Percentiles rank a stretch among this genome's conserved stretches.
Conservation (phyloP, 2,888 invertebrate genomes). For the Troglohyphantes excavatus region DNA sequence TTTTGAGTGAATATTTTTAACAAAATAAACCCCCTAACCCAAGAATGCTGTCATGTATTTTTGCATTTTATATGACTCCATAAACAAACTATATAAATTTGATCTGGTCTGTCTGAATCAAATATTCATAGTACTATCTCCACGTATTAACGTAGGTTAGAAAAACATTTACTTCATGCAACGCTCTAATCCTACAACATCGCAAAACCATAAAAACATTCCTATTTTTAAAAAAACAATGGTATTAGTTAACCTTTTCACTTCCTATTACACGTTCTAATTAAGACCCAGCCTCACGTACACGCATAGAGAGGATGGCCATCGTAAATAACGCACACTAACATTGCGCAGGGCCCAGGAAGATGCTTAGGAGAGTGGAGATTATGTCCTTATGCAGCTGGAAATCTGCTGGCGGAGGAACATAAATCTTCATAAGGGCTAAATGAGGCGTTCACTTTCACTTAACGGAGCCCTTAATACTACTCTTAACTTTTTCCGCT, state of each 20-base stretch:
- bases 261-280: neutral
- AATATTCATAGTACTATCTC: no score
- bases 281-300: neutral
- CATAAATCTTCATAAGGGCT: conserved; percentile 31
- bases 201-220: no score
- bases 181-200: no score
- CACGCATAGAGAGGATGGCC: neutral
- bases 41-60: no score
- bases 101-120: no score
- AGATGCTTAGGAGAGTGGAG: neutral
- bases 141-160: no score
- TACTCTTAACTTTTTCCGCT: conserved; percentile 7
- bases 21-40: no score
- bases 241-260: neutral
- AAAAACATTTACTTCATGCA: no score
- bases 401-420: neutral
- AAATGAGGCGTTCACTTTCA: conserved; percentile 53
- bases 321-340: conserved; percentile 4
- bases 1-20: no score
- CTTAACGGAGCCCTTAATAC: conserved; percentile 25
- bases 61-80: no score
- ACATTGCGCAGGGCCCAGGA: neutral
- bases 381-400: neutral
- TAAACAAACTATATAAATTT: no score
- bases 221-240: no score